Evolutionary conservation across 2,113 vertebrate genomes (phyloP).

Genomic region (Numenius arquata): DNA sequence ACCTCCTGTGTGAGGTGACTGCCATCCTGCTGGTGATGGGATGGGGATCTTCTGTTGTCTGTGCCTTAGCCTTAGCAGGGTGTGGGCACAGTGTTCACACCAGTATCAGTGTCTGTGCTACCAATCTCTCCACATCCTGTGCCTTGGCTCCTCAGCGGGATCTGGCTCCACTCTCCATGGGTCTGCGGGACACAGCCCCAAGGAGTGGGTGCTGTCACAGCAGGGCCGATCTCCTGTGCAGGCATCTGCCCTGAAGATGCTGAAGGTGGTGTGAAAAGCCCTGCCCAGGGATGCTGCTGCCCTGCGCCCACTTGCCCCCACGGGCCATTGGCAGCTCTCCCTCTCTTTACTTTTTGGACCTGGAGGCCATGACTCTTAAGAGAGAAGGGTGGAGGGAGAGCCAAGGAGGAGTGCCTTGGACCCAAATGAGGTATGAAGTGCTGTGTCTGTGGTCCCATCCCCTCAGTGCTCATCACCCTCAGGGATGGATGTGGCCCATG

Average conservation of each 20-base stretch:
- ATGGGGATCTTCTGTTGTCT: neutral
- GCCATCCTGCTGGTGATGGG: neutral
- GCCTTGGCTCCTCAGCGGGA: fast-evolving
- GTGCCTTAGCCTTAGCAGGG: neutral
- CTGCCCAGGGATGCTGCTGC: neutral
- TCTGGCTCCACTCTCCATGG: neutral
- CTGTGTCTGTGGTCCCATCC: neutral
- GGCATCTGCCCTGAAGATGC: neutral
- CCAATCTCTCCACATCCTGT: neutral
- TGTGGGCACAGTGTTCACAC: neutral
- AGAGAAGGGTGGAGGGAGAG: neutral
- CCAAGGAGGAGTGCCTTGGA: neutral
- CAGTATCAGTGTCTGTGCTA: neutral
- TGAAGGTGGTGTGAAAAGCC: neutral
- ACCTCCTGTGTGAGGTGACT: neutral
- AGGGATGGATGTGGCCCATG: neutral
- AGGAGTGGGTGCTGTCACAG: neutral
- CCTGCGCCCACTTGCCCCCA: fast-evolving
- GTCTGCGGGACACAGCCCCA: neutral
- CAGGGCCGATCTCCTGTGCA: neutral
- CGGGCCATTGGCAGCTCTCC: neutral
- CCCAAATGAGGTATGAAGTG: neutral
- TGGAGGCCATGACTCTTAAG: neutral
- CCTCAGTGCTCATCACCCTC: neutral
- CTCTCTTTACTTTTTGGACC: neutral